Percentiles rank a stretch among this genome's conserved stretches.
phyloP scores from a whole-genome alignment of 2,888 invertebrate species.

The Lymantria monacha region DNA sequence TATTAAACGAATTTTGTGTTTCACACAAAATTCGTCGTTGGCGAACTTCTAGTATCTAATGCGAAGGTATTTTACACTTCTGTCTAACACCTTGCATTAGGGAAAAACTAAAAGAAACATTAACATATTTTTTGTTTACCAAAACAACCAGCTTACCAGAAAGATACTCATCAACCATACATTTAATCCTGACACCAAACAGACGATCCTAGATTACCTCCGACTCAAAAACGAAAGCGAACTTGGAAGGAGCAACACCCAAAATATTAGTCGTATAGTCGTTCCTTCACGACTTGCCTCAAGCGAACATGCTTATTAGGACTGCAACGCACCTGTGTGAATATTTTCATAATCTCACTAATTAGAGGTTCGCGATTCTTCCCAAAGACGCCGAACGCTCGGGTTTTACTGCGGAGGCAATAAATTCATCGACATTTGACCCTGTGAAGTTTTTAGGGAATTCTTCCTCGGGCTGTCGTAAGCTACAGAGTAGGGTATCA shows the following conservation, averaged over 20 bases:
- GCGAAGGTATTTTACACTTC: too few relatives aligned
- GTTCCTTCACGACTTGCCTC: conserved; percentile 71
- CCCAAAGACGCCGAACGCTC: conserved; percentile 76
- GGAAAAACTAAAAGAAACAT: too few relatives aligned
- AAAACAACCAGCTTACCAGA: background rate
- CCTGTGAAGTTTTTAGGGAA: conserved; percentile 69
- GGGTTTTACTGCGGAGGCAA: conserved; percentile 75
- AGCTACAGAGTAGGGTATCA: conserved; percentile 53
- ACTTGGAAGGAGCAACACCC: conserved; percentile 74
- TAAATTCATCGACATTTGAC: conserved; percentile 83
- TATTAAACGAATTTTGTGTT: too few relatives aligned
- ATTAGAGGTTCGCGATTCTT: conserved; percentile 80
- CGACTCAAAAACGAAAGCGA: conserved; percentile 59
- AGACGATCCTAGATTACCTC: conserved; percentile 60
- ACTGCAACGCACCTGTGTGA: conserved; percentile 78
- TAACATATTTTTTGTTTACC: too few relatives aligned
- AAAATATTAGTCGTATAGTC: conserved; percentile 60
- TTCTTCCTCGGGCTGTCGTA: conserved; percentile 70
- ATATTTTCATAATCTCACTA: conserved; percentile 80
- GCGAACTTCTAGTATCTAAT: too few relatives aligned
- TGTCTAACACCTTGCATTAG: too few relatives aligned
- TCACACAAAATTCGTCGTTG: too few relatives aligned
- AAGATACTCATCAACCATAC: conserved; percentile 13
- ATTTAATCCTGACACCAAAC: conserved; percentile 28
- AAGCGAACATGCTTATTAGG: conserved; percentile 78